Evolutionary conservation across 1,140 invertebrate species (phyloP), one percentile per base, ranked within the genome.

Genomic region (Cydia pomonella): DNA sequence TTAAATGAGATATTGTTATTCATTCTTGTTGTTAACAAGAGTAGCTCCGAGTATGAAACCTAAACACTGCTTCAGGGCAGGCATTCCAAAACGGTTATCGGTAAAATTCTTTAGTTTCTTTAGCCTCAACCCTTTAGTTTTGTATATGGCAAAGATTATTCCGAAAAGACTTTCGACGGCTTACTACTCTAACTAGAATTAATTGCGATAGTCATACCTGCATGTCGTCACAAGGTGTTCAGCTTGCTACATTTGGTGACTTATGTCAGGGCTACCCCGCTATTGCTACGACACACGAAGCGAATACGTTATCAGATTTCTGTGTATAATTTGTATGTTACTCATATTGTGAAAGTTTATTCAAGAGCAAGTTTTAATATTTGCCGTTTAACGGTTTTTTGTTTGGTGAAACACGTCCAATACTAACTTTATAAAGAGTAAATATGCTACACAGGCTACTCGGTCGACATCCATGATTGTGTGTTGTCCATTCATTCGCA

Each of bases 231-330:
- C 91, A 92, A 92, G 91, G 91, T 84, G 85, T 86, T 77, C 89
- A 85, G 84, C 82, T 81, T 92, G 83, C 91, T 92, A 81, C 87
- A 89, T 92, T 92, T 92, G 89, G 91, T 84, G 88, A 87, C 90
- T 88, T 85, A 87, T 92, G 91, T 92, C 91, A 92, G 83, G 91
- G 91, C 81, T 87, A 88, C 86, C 80, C 80, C 82, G 82, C 84
- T 80, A 85, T 85, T 83, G 82, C 82, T 76, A 74, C 76, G 77
- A 80, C 74, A 50, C 9, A 44, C 29, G 10, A 44, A 16, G 41
- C 10, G 41, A 44, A 44, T 44, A 44, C 16, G 41, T 44, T 44
- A 44, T 44, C n/a, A 44, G 41, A 44, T 16, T 44, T 12, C 41
- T 2, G 4, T 44, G 7, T 44, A 12, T 16, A 13, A 4, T 44